Conservation (phyloP, 2,888 invertebrate species). For the Cephus rjabovi region DNA sequence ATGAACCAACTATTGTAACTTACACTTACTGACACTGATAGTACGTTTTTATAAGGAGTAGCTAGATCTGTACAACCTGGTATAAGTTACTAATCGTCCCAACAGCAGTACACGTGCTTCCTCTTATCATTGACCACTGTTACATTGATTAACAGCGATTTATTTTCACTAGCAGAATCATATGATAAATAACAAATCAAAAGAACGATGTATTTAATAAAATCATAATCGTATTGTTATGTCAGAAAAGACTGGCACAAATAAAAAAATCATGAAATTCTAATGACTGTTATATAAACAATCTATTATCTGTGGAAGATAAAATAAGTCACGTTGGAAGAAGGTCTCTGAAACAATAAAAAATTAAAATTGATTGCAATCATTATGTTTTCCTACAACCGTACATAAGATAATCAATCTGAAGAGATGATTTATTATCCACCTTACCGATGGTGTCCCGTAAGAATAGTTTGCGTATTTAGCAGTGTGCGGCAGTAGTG, state of each 20-base stretch:
- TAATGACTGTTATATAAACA: background rate
- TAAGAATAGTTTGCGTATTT: conserved; percentile 27
- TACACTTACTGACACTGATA: background rate
- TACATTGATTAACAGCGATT: background rate
- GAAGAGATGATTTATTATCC: conserved; percentile 10
- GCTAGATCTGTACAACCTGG: no score
- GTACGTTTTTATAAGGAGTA: no score
- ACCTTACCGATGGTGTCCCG: conserved; percentile 31
- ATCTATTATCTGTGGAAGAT: background rate
- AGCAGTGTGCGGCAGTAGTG: conserved; percentile 38
- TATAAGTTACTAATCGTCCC: no score
- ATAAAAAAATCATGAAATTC: background rate
- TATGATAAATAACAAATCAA: background rate
- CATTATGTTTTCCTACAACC: background rate
- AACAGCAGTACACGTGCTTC: no score
- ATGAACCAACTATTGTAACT: background rate
- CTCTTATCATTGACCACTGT: background rate
- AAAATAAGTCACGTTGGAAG: background rate
- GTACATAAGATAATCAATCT: background rate
- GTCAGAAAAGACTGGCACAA: background rate
- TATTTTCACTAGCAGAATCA: background rate
- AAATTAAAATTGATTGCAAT: background rate
- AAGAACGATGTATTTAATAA: background rate
- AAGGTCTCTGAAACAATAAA: background rate
- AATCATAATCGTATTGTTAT: background rate